A percentile compares a stretch with the other conserved stretches of the same genome.
Evolutionary conservation across 1,140 invertebrate genomes (phyloP).

Genomic region (Tigriopus japonicus): DNA sequence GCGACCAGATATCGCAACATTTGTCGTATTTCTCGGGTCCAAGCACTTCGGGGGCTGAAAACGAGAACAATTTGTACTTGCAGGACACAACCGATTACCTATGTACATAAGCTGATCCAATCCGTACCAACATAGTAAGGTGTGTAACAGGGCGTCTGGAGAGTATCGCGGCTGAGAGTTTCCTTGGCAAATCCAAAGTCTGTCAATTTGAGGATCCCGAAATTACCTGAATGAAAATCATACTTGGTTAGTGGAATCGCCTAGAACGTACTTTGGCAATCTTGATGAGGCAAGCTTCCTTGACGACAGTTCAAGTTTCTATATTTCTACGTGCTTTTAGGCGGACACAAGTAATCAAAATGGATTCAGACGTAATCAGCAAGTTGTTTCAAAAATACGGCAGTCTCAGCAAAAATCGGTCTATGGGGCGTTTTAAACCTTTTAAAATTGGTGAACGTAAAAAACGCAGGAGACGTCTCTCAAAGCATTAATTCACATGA

Average conservation of each 20-base stretch:
- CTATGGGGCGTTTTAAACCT: too few species aligned
- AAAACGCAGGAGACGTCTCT: too few species aligned
- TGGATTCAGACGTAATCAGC: too few species aligned
- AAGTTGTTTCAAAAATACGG: too few species aligned
- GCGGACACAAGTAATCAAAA: too few species aligned
- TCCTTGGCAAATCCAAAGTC: slow-evolving; percentile 99
- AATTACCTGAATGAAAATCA: slow-evolving; percentile 19
- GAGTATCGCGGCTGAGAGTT: slow-evolving; percentile 54
- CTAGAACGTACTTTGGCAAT: too few species aligned
- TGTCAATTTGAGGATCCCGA: slow-evolving; percentile 75
- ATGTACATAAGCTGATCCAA: background rate
- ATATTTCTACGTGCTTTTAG: too few species aligned
- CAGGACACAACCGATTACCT: background rate
- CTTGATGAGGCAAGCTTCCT: too few species aligned
- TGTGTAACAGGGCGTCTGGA: slow-evolving; percentile 95
- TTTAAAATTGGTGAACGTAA: too few species aligned
- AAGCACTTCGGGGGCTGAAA: slow-evolving; percentile 74
- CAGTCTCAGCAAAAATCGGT: too few species aligned
- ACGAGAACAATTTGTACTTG: slow-evolving; percentile 16
- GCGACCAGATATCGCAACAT: slow-evolving; percentile 94
- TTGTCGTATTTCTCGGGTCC: slow-evolving; percentile 96
- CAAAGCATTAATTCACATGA: too few species aligned
- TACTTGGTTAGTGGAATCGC: background rate
- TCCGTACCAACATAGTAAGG: slow-evolving; percentile 85
- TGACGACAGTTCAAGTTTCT: too few species aligned